Evolutionary conservation across 2,888 invertebrate species (phyloP), one percentile per base, ranked within the genome.

Genomic region (Dorcus hopei): DNA sequence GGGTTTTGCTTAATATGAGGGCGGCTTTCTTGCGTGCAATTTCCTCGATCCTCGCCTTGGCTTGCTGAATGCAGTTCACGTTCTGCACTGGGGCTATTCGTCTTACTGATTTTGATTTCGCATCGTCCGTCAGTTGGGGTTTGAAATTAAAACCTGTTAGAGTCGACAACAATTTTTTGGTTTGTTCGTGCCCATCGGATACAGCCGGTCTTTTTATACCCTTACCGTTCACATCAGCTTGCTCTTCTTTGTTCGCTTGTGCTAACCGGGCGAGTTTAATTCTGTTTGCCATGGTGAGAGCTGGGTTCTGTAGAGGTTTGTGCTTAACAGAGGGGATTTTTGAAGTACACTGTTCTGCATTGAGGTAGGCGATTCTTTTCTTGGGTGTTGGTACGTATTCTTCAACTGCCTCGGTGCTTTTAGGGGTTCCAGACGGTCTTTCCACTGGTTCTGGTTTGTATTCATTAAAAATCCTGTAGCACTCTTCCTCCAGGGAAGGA

Each of bases 391-490:
- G 43, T 14, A 61, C 49, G 48, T 69, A 63, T 40, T 68, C 59
- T 33, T 71, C 74, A 38, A 72, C 70, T 2, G 62, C 57, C 49
- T 72, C 71, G 14, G 64, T 63, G 58, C 67, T 48, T 5, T 19
- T 40, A 14, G 9, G 38, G 40, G 52, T 9, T 49, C 54, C 61
- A 16, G 58, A 55, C 6, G 53, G 49, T 41, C 55, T 63, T 33
- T 47, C 41, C 57, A 48, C 38, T 8, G 47, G 49, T 49, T 62
- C 61, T n/a, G 57, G 64, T 50, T 86, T 85, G 78, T 89, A 86
- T 78, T 93, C 91, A 77, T 92, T 90, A 78, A 93, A 95, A 69
- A 95, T 93, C 79, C 85, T 87, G 71, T 90, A 86, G 76, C 95
- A 95, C 77, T 95, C 92, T 68, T 89, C 86, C 70, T 89, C 87